phyloP scores from a whole-genome alignment of 2,797 vertebrate genomes.

The Bradypodion ventrale region DNA sequence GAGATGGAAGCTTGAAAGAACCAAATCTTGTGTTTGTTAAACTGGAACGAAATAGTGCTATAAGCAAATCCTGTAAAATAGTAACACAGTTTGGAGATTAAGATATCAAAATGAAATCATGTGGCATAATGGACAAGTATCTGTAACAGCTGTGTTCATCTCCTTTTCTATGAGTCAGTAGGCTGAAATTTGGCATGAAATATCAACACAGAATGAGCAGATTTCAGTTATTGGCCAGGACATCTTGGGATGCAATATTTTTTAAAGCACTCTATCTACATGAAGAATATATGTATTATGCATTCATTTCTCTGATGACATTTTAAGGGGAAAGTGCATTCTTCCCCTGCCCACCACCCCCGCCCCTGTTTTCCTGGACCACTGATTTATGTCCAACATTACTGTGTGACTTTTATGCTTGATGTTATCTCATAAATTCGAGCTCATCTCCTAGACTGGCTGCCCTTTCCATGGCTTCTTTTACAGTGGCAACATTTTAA shows the following conservation, averaged over 20 bases:
- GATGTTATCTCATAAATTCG: constrained; percentile 27
- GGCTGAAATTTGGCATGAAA: not conserved
- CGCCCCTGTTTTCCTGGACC: not conserved
- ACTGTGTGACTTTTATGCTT: not conserved
- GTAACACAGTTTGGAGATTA: not conserved
- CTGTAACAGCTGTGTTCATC: not conserved
- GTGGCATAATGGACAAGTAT: not conserved
- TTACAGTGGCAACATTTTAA: constrained; percentile 19
- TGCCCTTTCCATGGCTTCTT: not conserved
- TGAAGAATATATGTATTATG: not conserved
- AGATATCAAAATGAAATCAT: not conserved
- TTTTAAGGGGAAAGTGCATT: not conserved
- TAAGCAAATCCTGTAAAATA: not conserved
- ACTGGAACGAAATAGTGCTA: not conserved
- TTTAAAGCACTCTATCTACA: not conserved
- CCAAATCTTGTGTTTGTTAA: not conserved
- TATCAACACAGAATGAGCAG: not conserved
- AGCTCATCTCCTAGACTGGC: not conserved
- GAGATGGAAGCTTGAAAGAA: not conserved
- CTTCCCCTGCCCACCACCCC: constrained; percentile 53
- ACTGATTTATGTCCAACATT: constrained; percentile 26
- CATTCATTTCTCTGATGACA: not conserved
- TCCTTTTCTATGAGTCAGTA: not conserved
- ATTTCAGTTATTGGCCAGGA: not conserved
- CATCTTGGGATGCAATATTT: not conserved